Base-by-base conservation (phyloP, 2,888 invertebrate genomes). In the Crepidodera aurea region DNA sequence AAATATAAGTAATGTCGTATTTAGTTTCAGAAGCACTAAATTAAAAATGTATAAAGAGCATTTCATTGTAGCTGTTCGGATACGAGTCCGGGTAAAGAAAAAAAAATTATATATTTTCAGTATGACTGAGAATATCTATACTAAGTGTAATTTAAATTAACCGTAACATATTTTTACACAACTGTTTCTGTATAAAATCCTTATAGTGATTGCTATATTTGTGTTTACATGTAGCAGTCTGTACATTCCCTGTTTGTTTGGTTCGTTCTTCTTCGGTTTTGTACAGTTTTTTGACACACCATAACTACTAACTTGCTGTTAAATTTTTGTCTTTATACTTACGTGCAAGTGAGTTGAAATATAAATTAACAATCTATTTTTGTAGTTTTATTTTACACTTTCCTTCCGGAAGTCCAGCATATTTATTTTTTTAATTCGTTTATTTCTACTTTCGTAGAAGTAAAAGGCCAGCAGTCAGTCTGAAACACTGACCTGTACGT, bases 161-260 rank as follows among this genome's bases (percentile, higher is more conserved):
- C 71, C 72, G 71, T 71, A 67, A 71, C 73, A 74, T 74, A 74
- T 74, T 74, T 74, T 74, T 74, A 74, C 74, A 74, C 74, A 70
- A 71, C 70, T 74, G 69, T 72, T 71, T 73, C 71, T 72, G 72
- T 72, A 74, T 59, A 69, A 72, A 72, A 71, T 59, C 66, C 71
- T 67, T 62, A 60, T 64, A 63, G 61, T 64, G 42, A 53, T 63
- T 56, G 53, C 1, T 40, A 56, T 39, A 56, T 63, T 61, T 51
- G 39, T 55, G 29, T 54, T 57, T 57, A 59, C 32, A 16, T 55
- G 62, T 63, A 55, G 57, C 53, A 39, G 54, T 39, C 58, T 58
- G 48, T 51, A 58, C 54, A 53, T 62, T 60, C 22, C 48, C 37
- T 53, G 3, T 25, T 46, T 55, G n/a, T 27, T 32, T 18, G 37